Evolutionary conservation across 2,113 vertebrate genomes (phyloP), one percentile per base, ranked within the genome.

Genomic region (Pollimyrus isidori): DNA sequence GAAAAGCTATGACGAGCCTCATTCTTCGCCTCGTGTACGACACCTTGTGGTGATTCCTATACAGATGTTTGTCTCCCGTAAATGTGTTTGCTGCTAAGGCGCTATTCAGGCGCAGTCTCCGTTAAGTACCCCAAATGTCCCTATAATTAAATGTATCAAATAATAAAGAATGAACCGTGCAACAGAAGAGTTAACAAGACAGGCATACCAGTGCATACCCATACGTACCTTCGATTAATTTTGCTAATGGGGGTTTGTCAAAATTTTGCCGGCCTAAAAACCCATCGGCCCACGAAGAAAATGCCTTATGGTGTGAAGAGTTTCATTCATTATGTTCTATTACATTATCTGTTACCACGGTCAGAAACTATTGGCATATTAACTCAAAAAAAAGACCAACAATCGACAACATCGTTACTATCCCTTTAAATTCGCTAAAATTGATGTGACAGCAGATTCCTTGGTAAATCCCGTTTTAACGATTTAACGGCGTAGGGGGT

Each of bases 11-110:
- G 7, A 83, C 82, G 45, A 82, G 1, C 30, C 42, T 2, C 73
- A 80, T 58, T 89, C 49, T 45, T 17, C 48, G 53, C 49, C 46
- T 76, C 86, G 23, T 91, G 45, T 90, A 91, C 94, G 94, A 91
- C 94, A 92, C 88, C 94, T 94, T 88, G 92, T 94, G 95, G 92
- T 90, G 0, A 7, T 48, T 35, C 85, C 23, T 58, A 23, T 9
- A n/a, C 9, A 46, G 45, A 85, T 49, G 26, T 46, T 49, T 46
- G 35, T 39, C 4, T 39, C 35, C 35, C 73, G 6, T 80, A 80
- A 42, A 80, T 42, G 73, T 42, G 1, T 35, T 76, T 39, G 73
- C 73, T 80, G 17, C 19, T 21, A 80, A 80, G 2, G 62, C 26
- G 62, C 10, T 9, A 69, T 69, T 69, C 2, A 7, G 39, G 17